Conservation (phyloP, 2,113 vertebrate genomes). For the Alectura lathami region DNA sequence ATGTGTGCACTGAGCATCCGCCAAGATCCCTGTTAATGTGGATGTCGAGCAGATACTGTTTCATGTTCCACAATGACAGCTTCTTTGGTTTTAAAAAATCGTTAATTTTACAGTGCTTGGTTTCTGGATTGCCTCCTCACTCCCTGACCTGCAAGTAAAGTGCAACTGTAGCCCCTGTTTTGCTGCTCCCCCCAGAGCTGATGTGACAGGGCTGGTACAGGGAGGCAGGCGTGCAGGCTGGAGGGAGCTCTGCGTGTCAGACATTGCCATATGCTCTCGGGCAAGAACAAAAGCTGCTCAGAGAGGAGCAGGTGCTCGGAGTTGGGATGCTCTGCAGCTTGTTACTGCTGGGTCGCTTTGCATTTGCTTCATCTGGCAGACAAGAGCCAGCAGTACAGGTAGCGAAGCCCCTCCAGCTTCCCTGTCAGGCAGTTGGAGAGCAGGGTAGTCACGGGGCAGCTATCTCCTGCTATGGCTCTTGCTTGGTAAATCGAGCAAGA, state of each 20-base stretch:
- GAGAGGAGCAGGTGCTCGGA: neutral
- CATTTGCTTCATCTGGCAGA: neutral
- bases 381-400: neutral
- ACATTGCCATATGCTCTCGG: neutral
- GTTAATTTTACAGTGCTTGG: neutral
- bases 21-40: neutral
- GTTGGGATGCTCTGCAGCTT: neutral
- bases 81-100: neutral
- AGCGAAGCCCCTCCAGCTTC: neutral
- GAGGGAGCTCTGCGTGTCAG: neutral
- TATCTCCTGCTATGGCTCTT: neutral
- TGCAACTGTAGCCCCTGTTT: neutral
- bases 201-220: rapidly evolving
- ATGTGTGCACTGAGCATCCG: neutral
- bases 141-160: neutral
- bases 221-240: neutral
- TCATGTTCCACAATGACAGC: neutral
- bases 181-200: neutral
- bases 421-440: neutral
- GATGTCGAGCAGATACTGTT: neutral
- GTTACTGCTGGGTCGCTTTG: neutral
- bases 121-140: neutral
- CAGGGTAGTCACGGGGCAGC: neutral
- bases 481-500: neutral
- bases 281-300: neutral